phyloP scores from a whole-genome alignment of 2,888 invertebrate species.

The Limnephilus auricula region DNA sequence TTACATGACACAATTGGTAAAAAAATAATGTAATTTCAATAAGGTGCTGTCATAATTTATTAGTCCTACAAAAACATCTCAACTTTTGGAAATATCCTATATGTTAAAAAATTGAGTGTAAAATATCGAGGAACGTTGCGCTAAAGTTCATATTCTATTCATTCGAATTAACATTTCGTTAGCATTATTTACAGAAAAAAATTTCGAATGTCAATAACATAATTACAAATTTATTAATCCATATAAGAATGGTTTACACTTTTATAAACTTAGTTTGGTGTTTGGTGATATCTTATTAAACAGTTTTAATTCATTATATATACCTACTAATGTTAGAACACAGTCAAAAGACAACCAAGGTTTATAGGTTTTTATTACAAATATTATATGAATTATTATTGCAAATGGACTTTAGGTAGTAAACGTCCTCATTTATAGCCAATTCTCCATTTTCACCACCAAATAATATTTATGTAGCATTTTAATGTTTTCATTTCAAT shows the following conservation, averaged over 20 bases:
- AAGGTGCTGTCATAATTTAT: not conserved
- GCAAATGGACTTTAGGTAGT: not conserved
- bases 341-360: constrained; percentile 2
- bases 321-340: not conserved
- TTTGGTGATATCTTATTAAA: constrained; percentile 16
- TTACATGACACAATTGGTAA: constrained; percentile 2
- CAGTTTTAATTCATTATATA: not conserved
- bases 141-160: not conserved
- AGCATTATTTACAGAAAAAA: not conserved
- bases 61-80: constrained; percentile 4
- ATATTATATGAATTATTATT: not conserved
- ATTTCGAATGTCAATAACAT: constrained; percentile 3
- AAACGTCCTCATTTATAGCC: not conserved
- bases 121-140: not conserved
- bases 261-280: constrained; percentile 16
- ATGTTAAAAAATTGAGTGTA: not conserved
- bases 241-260: constrained; percentile 20
- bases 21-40: constrained; percentile 2
- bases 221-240: constrained; percentile 1
- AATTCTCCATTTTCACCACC: not conserved
- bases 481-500: not conserved
- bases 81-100: not conserved
- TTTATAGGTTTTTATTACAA: not conserved
- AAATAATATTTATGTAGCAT: too few species aligned
- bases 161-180: not conserved